Conservation (phyloP, 30 jellyfish, hydroid and myxozoan species). For the Turritopsis dohrnii region DNA sequence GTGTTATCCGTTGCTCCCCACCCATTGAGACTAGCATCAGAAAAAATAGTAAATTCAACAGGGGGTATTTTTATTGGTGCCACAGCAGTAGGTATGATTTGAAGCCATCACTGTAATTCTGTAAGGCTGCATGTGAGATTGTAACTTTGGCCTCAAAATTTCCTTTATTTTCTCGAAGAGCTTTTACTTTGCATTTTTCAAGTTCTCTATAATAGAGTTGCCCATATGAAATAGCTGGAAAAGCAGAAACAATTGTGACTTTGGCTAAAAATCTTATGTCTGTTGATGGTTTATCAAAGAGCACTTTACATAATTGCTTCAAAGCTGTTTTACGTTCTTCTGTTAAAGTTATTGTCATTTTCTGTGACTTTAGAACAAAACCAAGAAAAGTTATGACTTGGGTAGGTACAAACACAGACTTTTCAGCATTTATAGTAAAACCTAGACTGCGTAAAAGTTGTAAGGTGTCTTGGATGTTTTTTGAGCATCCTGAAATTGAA, state of each 20-base stretch:
- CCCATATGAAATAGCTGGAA: constrained; percentile 44
- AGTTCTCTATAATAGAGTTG: constrained; percentile 29
- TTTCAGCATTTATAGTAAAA: constrained; percentile 17
- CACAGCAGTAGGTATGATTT: too few species aligned
- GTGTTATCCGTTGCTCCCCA: constrained; percentile 46
- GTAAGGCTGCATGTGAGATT: too few species aligned
- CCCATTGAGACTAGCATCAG: constrained; percentile 61
- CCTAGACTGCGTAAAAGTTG: constrained; percentile 15
- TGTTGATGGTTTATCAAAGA: neutral
- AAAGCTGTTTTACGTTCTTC: neutral
- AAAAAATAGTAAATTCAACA: constrained; percentile 5
- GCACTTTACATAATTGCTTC: neutral
- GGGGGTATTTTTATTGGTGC: too few species aligned
- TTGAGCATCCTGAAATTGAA: neutral
- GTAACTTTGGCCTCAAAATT: constrained; percentile 25
- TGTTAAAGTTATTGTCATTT: neutral
- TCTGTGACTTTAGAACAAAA: constrained; percentile 2
- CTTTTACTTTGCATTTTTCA: constrained; percentile 27
- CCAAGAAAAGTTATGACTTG: constrained; percentile 17
- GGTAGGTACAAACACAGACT: constrained; percentile 20
- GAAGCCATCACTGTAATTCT: too few species aligned
- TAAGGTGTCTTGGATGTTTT: constrained; percentile 8
- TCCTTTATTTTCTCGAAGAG: constrained; percentile 30
- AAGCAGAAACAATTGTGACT: constrained; percentile 8
- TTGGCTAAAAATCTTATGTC: constrained; percentile 4